Conservation (phyloP, 2,888 invertebrate genomes). For the Coenonympha glycerion region DNA sequence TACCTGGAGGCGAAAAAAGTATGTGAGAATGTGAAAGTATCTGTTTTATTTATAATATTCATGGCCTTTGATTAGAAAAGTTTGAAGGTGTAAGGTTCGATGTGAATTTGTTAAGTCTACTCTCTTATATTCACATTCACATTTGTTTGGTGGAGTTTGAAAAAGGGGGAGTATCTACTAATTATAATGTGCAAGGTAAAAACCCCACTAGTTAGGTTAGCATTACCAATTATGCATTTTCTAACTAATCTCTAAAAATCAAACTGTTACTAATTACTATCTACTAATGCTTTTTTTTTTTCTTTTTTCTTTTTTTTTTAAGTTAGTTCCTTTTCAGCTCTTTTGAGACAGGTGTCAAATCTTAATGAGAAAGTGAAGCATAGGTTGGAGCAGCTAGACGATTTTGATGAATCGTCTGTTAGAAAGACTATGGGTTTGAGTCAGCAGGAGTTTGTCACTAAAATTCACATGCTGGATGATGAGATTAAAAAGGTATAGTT, state of each 20-base stretch:
- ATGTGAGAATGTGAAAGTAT: slow-evolving; percentile 29
- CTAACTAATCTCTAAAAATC: too few relatives aligned
- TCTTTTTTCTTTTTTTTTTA: slow-evolving; percentile 47
- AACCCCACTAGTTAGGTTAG: too few relatives aligned
- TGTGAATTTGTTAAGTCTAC: too few relatives aligned
- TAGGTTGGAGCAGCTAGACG: slow-evolving; percentile 94
- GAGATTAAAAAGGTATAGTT: slow-evolving; percentile 82
- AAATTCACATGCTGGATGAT: slow-evolving; percentile 93
- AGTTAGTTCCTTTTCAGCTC: slow-evolving; percentile 78
- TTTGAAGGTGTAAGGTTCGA: too few relatives aligned
- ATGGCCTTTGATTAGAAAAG: slow-evolving; percentile 72
- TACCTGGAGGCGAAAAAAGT: slow-evolving; percentile 89
- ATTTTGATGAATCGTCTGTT: slow-evolving; percentile 92
- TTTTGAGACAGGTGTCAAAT: slow-evolving; percentile 87
- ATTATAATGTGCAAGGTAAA: too few relatives aligned
- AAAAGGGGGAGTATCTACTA: too few relatives aligned
- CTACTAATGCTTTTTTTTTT: slow-evolving; percentile 22
- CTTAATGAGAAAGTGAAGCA: slow-evolving; percentile 92
- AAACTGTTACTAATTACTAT: not conserved
- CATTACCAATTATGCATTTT: too few relatives aligned
- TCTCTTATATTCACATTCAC: too few relatives aligned
- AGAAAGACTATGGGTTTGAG: slow-evolving; percentile 91
- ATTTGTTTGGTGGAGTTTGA: too few relatives aligned
- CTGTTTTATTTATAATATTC: slow-evolving; percentile 37
- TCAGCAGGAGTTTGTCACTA: slow-evolving; percentile 92